Evolutionary conservation across 2,113 vertebrate genomes (phyloP), one percentile per base, ranked within the genome.

Genomic region (Thalassarche chlororhynchos): DNA sequence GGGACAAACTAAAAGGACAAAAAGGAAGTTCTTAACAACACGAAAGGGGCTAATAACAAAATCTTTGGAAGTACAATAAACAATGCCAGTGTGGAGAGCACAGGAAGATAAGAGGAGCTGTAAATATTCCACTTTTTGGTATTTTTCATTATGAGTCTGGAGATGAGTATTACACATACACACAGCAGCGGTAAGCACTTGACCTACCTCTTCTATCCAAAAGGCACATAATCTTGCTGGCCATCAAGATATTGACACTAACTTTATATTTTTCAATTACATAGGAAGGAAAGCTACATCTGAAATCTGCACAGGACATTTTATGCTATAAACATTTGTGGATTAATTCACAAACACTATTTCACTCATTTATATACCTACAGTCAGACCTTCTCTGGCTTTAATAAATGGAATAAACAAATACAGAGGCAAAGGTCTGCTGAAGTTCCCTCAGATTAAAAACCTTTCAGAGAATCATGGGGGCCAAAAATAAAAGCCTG

Each of bases 51-150:
- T 55, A 70, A 29, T 70, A 84, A 84, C 18, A 92, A 80, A 90
- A 58, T 64, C 14, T 72, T 34, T 92, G 38, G 4, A 84, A 61
- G 40, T 36, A 69, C 34, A 85, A 65, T 61, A 74, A 85, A 42
- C 0, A 2, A 70, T 58, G 34, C 15, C 66, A 85, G 11, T 0
- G 0, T 32, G 25, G 17, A 70, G 20, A 77, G 14, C 23, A 77
- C 1, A 40, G n/a, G 49, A 90, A 84, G 57, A 42, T 69, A 93
- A 88, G 0, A 93, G 57, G 26, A 92, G 34, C 9, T 79, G 36
- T 32, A 40, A 61, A 68, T 28, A 8, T n/a, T n/a, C 9, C 5
- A 14, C 17, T 46, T 90, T 20, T 69, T 64, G 16, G 6, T 83
- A 76, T 69, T 77, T 89, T 44, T 32, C 55, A 24, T 60, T 29